These are phyloP conservation scores for Hemicentrotus pulcherrimus DNA, from an alignment of 35 echinoderm and acorn worm genomes.

Conservation along the genomic window DNA sequence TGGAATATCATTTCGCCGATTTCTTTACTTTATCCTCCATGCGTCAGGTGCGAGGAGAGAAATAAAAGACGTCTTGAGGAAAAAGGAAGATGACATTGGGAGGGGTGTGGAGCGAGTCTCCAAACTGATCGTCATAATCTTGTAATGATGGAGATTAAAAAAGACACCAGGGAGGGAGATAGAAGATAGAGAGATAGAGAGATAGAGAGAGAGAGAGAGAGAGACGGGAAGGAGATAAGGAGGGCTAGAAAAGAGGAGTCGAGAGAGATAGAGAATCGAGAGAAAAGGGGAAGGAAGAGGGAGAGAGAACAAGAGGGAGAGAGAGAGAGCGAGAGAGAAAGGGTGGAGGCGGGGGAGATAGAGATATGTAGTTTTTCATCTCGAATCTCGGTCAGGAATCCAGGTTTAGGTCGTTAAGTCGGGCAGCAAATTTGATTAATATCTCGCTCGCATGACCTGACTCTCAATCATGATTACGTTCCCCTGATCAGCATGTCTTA, in stretches of 20 bases:
- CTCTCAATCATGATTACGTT: neutral
- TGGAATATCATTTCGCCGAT: no score
- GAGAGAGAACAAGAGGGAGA: neutral
- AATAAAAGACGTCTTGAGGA: no score
- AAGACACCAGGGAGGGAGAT: neutral
- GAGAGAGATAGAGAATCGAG: neutral
- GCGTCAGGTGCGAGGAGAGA: no score
- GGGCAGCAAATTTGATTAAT: slow-evolving; percentile 2
- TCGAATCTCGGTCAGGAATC: neutral
- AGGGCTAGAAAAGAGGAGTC: neutral
- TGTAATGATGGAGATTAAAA: neutral
- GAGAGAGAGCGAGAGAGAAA: neutral
- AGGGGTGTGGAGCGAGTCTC: neutral
- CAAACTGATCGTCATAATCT: neutral
- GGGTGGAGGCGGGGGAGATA: neutral
- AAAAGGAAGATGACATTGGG: neutral
- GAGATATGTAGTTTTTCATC: neutral
- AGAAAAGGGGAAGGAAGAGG: no score
- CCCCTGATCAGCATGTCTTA: neutral
- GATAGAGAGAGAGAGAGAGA: neutral
- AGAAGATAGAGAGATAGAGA: neutral
- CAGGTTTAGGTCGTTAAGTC: neutral
- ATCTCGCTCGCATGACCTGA: neutral
- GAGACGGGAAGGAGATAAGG: neutral
- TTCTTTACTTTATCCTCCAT: no score